Base-by-base conservation (phyloP, 2,888 invertebrate species). In the Diogma glabrata region DNA sequence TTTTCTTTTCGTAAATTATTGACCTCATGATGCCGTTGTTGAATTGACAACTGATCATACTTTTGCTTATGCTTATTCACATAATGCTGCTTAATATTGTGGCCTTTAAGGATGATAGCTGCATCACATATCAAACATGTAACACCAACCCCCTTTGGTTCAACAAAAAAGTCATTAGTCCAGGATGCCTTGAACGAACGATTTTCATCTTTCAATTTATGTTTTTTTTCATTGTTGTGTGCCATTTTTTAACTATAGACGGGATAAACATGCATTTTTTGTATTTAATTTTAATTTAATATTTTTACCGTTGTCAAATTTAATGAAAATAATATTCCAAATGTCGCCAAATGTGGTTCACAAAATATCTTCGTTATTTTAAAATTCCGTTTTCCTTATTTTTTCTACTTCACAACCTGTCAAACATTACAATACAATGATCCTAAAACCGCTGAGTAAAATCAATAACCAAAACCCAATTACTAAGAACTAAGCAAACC, bases 31-130 rank as follows among this genome's bases (percentile, higher is more conserved):
- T 33, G 14, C 6, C 14, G 12, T 33, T 33, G 33, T 14, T 33
- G n/a, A n/a, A n/a, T n/a, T n/a, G n/a, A n/a, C 33, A 33, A 33
- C 33, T 33, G 33, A 14, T 33, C 33, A 33, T 33, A 33, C 33
- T 10, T 33, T 33, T 33, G 33, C 4, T 33, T 33, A 14, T 33
- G 33, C 33, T 14, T 33, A 33, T 33, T 33, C 33, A 33, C 12
- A 33, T 33, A 33, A 7, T 33, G 33, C 33, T 33, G n/a, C 33
- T 46, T 26, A 46, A 47, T 47, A 47, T 47, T 16, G 24, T 47
- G 26, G 24, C 26, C 47, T 47, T 47, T 47, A 26, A 47, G 30
- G 17, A 47, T 47, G 17, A 28, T 28, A 47, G 26, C 47, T 47
- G 28, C 47, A 47, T 47, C 28, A 47, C 47, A 47, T 16, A 47